These are phyloP conservation scores for Mastomys coucha DNA, from an alignment of 2,113 vertebrate genomes.

Conservation along the genomic window DNA sequence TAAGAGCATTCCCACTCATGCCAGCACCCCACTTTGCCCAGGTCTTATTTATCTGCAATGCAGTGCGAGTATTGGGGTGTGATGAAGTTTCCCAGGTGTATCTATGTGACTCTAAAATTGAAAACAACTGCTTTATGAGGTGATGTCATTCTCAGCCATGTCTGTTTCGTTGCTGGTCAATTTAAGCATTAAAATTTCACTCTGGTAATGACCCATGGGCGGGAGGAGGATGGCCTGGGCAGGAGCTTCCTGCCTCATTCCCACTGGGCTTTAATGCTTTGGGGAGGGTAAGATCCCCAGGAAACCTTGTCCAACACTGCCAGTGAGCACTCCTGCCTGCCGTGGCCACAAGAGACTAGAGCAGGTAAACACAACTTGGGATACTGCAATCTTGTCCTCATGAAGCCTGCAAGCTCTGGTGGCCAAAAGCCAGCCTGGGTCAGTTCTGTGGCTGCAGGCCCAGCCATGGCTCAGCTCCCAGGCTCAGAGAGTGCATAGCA, in stretches of 20 bases:
- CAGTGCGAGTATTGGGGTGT: background rate
- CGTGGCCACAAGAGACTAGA: background rate
- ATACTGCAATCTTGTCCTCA: background rate
- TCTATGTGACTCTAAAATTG: background rate
- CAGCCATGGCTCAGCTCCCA: no score
- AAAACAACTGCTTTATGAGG: background rate
- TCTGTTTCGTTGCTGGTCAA: background rate
- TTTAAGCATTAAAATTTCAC: background rate
- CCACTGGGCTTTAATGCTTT: background rate
- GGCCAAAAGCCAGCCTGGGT: background rate
- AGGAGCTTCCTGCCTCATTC: background rate
- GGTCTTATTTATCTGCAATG: background rate
- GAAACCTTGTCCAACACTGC: background rate
- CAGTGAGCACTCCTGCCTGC: background rate
- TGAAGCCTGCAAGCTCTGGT: background rate
- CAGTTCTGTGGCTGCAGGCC: background rate
- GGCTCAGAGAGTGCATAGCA: background rate
- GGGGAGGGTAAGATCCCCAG: background rate
- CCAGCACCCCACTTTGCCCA: background rate
- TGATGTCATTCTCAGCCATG: background rate
- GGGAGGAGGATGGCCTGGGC: background rate
- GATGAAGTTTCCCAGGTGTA: background rate
- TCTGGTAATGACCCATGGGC: background rate
- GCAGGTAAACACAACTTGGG: no score
- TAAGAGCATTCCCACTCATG: background rate